Evolutionary conservation across 2,888 invertebrate genomes (phyloP).

Genomic region (Polydrusus cervinus): DNA sequence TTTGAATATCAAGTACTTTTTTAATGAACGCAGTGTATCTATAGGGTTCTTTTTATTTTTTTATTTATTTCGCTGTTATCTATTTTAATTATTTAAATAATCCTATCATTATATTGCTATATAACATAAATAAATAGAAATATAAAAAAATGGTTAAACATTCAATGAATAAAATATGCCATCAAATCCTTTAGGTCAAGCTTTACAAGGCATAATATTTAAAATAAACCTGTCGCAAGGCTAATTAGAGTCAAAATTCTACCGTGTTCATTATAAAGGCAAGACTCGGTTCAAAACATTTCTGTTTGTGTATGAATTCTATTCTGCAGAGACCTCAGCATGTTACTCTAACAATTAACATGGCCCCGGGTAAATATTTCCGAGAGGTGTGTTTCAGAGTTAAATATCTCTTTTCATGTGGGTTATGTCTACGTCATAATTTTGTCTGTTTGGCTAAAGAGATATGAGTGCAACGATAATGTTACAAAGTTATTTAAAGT

Average conservation of each 20-base stretch:
- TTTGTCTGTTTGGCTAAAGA: neutral
- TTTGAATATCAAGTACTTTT: no score
- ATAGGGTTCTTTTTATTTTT: no score
- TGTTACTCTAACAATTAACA: constrained; percentile 21
- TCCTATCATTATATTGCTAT: no score
- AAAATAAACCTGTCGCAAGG: constrained; percentile 14
- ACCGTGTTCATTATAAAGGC: constrained; percentile 12
- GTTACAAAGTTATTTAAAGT: no score
- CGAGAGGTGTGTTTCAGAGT: constrained; percentile 16
- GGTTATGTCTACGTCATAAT: constrained; percentile 7
- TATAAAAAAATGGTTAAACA: no score
- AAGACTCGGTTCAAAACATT: neutral
- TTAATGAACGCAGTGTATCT: no score
- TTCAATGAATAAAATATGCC: no score
- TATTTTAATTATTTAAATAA: no score
- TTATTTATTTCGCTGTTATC: no score
- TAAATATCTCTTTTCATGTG: constrained; percentile 20
- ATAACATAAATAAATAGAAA: no score
- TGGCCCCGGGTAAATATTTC: constrained; percentile 23
- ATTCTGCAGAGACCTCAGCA: constrained; percentile 17
- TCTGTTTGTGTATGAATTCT: constrained; percentile 19
- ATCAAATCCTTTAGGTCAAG: neutral
- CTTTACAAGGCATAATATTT: neutral
- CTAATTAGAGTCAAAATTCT: constrained; percentile 25
- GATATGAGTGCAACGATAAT: neutral